Percentiles rank a stretch among this genome's conserved stretches.
Conservation (phyloP, 2,888 invertebrate species). For the Nasonovia ribisnigri region DNA sequence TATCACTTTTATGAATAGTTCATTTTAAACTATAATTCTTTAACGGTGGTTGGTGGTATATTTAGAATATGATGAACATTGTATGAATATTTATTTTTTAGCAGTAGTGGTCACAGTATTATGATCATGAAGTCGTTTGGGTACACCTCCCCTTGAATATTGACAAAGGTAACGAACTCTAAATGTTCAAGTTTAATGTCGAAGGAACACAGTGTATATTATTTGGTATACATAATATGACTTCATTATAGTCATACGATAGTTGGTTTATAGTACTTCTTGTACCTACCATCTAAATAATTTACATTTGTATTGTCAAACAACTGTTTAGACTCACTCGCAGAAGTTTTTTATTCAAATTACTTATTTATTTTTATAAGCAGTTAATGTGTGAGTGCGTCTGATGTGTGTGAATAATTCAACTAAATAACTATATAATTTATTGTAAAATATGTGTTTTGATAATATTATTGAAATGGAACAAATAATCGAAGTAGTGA, state of each 20-base stretch:
- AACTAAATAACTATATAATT: no score
- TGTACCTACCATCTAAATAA: background rate
- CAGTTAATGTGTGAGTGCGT: background rate
- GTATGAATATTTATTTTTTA: background rate
- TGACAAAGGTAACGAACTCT: constrained; percentile 23
- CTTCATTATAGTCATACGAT: background rate
- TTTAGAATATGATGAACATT: no score
- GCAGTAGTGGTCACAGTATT: background rate
- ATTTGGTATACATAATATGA: background rate
- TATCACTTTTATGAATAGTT: background rate
- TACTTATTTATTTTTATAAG: background rate
- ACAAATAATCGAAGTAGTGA: background rate
- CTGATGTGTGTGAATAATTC: no score
- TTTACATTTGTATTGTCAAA: background rate
- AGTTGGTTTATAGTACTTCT: background rate
- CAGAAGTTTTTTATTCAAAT: background rate
- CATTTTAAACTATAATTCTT: background rate
- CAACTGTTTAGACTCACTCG: background rate
- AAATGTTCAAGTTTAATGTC: background rate
- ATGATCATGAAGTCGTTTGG: background rate
- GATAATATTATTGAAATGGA: background rate
- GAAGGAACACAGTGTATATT: background rate
- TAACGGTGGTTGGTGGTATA: no score
- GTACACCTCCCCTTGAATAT: background rate
- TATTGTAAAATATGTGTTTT: background rate